Evolutionary conservation across 2,797 vertebrate genomes (phyloP).

Genomic region (Synanceia verrucosa): DNA sequence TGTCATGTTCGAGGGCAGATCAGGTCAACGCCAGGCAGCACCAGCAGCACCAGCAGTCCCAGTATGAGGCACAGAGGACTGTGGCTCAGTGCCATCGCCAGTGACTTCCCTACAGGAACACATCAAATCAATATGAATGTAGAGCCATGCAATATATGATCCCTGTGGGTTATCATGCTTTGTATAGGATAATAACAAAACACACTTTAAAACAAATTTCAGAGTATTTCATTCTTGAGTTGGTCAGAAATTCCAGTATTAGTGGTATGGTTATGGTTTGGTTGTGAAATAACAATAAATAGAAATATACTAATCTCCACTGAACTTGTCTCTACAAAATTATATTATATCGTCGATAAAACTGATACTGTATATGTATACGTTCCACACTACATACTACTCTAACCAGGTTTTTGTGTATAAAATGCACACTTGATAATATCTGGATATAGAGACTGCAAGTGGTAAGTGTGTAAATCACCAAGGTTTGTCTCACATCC

Average conservation of each 20-base stretch:
- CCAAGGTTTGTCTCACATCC: neutral
- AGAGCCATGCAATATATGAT: slow-evolving; percentile 32
- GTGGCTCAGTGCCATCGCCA: slow-evolving; percentile 60
- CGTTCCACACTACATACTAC: neutral
- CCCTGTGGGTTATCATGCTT: neutral
- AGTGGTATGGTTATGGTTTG: neutral
- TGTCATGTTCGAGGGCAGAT: slow-evolving; percentile 56
- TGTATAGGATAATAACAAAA: neutral
- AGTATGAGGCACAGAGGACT: slow-evolving; percentile 66
- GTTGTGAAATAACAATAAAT: neutral
- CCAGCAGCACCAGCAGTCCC: slow-evolving; percentile 77
- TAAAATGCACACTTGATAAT: neutral
- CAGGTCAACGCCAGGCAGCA: slow-evolving; percentile 33
- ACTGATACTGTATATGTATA: neutral
- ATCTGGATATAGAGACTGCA: neutral
- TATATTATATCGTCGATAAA: neutral
- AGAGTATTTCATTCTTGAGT: neutral
- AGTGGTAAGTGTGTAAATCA: neutral
- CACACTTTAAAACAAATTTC: neutral
- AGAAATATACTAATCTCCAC: neutral
- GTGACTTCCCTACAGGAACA: slow-evolving; percentile 73
- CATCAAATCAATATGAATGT: slow-evolving; percentile 33
- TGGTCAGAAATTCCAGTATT: neutral
- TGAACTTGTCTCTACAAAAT: neutral
- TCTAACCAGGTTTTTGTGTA: neutral